A percentile compares a stretch with the other conserved stretches of the same genome.
phyloP scores from a whole-genome alignment of 2,113 vertebrate genomes.

The Cepphus grylle region DNA sequence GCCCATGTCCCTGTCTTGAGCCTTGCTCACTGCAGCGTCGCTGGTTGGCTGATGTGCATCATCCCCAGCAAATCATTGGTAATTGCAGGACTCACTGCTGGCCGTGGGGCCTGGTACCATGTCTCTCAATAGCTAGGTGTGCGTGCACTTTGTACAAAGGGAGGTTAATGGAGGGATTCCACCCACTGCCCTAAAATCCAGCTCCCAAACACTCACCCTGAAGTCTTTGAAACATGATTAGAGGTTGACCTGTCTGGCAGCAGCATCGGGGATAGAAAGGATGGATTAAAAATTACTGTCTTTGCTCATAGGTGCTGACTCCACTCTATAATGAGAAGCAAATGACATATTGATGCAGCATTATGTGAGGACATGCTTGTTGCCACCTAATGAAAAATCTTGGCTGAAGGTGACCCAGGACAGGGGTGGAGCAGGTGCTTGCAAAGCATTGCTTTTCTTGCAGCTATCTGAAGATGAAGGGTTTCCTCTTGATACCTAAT shows the following conservation, averaged over 20 bases:
- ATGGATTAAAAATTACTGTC: not conserved
- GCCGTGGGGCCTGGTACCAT: not conserved
- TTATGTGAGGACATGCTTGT: not conserved
- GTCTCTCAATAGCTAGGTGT: not conserved
- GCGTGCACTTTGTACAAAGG: not conserved
- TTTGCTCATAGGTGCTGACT: not conserved
- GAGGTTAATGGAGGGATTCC: not conserved
- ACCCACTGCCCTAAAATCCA: not conserved
- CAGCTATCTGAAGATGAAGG: slow-evolving; percentile 22
- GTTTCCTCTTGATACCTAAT: slow-evolving; percentile 8
- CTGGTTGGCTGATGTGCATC: not conserved
- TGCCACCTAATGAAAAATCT: not conserved
- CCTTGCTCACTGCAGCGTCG: not conserved
- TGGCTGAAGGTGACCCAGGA: not conserved
- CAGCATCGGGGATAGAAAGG: not conserved
- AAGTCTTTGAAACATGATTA: not conserved
- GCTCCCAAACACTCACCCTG: not conserved
- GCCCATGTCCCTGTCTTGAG: not conserved
- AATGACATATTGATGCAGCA: not conserved
- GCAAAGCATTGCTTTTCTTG: not conserved
- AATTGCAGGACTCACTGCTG: not conserved
- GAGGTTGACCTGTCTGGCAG: not conserved
- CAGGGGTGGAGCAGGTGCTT: slow-evolving; percentile 26
- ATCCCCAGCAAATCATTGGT: not conserved
- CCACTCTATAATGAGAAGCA: not conserved